Conservation (phyloP, 2,888 invertebrate genomes). For the Torymus aiolomorphi region DNA sequence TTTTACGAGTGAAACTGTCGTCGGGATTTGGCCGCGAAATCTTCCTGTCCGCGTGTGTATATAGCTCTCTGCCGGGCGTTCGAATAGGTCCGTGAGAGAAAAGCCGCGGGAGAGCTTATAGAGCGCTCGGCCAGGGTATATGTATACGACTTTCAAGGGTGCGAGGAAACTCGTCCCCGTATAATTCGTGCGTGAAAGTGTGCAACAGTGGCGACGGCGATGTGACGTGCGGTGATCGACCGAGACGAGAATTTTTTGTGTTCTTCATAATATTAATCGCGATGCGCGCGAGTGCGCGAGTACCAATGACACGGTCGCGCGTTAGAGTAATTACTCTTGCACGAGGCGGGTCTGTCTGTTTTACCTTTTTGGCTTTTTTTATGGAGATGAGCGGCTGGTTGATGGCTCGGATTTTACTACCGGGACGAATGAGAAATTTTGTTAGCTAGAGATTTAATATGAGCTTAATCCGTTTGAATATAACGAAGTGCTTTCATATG, state of each 20-base stretch:
- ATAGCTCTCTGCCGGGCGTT: background rate
- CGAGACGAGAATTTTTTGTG: slow-evolving; percentile 42
- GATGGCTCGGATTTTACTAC: slow-evolving; percentile 27
- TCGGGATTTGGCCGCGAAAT: slow-evolving; percentile 62
- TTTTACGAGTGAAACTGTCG: slow-evolving; percentile 65
- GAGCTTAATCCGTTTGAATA: slow-evolving; percentile 29
- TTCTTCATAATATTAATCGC: slow-evolving; percentile 7
- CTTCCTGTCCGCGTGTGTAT: slow-evolving; percentile 37
- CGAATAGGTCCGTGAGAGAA: slow-evolving; percentile 42
- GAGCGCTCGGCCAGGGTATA: background rate
- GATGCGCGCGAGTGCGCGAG: slow-evolving; percentile 22
- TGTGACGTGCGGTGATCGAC: slow-evolving; percentile 48
- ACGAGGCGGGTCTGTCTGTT: slow-evolving; percentile 28
- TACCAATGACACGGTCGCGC: slow-evolving; percentile 43
- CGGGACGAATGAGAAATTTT: slow-evolving; percentile 37
- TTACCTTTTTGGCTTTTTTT: slow-evolving; percentile 19
- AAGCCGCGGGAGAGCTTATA: slow-evolving; percentile 48
- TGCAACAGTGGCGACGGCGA: slow-evolving; percentile 50
- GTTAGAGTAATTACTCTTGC: slow-evolving; percentile 50
- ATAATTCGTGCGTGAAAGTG: slow-evolving; percentile 12
- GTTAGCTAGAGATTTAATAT: slow-evolving; percentile 6
- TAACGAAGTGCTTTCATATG: too few species aligned
- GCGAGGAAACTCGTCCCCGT: slow-evolving; percentile 42
- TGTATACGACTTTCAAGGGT: background rate
- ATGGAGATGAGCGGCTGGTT: background rate